Conservation (phyloP, 2,888 invertebrate species). For the Xestia sexstrigata region DNA sequence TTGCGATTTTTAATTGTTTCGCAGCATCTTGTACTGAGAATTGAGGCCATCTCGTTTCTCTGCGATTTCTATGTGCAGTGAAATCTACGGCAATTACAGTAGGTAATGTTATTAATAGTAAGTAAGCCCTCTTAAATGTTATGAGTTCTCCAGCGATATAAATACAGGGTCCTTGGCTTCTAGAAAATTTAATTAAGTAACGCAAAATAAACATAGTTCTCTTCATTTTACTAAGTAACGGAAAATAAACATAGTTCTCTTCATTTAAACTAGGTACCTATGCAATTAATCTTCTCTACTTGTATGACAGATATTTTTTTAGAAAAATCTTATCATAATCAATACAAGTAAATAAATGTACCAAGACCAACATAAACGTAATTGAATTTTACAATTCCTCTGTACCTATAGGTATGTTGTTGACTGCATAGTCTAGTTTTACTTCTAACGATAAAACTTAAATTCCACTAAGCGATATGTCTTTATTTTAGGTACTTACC, state of each 20-base stretch:
- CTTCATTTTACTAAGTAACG: too few relatives aligned
- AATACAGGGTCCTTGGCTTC: background rate
- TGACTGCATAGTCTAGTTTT: background rate
- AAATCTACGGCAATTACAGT: slow-evolving; percentile 39
- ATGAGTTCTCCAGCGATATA: background rate
- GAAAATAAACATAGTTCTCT: too few relatives aligned
- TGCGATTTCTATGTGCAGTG: slow-evolving; percentile 38
- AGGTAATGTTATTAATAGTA: too few relatives aligned
- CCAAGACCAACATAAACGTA: too few relatives aligned
- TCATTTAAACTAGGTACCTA: too few relatives aligned
- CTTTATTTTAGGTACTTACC: slow-evolving; percentile 15
- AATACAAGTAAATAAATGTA: background rate
- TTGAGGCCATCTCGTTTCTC: slow-evolving; percentile 45
- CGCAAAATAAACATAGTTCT: too few relatives aligned
- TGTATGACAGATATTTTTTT: too few relatives aligned
- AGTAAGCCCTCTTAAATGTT: too few relatives aligned
- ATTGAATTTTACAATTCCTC: slow-evolving; percentile 18
- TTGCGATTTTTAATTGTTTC: slow-evolving; percentile 5
- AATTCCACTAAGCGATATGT: slow-evolving; percentile 49
- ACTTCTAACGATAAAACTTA: slow-evolving; percentile 36
- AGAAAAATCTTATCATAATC: too few relatives aligned
- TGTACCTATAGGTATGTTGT: background rate
- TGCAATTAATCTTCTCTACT: background rate
- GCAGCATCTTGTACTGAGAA: slow-evolving; percentile 15
- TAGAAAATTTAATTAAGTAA: background rate